phyloP scores from a whole-genome alignment of 2,797 vertebrate species.

The Acanthurus tractus region DNA sequence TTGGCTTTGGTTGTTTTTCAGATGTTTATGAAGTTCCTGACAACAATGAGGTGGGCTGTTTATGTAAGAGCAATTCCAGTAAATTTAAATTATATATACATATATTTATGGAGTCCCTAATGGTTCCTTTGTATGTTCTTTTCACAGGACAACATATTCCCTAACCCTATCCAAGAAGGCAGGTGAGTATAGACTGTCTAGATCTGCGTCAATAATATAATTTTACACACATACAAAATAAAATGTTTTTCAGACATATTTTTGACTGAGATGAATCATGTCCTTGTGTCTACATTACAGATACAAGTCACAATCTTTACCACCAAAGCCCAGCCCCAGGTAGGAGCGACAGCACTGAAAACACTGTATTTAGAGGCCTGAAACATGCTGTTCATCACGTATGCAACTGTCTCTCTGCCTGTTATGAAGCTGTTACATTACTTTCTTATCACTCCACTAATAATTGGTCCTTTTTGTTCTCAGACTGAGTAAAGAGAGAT shows the following conservation, averaged over 20 bases:
- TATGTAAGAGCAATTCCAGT: background rate
- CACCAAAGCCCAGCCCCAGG: constrained; percentile 81
- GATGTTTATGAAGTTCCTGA: constrained; percentile 88
- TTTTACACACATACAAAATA: background rate
- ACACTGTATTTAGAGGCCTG: background rate
- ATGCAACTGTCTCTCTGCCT: background rate
- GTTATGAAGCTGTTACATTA: background rate
- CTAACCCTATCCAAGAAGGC: no score
- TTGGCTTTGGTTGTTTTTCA: constrained; percentile 63
- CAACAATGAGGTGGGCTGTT: constrained; percentile 80
- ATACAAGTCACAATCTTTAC: constrained; percentile 35
- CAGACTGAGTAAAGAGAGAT: constrained; percentile 61
- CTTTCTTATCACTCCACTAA: background rate
- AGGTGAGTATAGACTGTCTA: constrained; percentile 68
- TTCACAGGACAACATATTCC: constrained; percentile 70
- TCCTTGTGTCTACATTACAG: constrained; percentile 52
- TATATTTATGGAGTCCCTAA: constrained; percentile 13
- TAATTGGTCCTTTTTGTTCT: background rate
- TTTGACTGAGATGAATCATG: background rate
- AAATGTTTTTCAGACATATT: background rate
- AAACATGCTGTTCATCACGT: background rate
- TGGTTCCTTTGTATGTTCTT: constrained; percentile 16
- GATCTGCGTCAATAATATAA: background rate
- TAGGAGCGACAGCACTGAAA: constrained; percentile 39
- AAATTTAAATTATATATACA: background rate